These are phyloP conservation scores for Aphrophora alni DNA, from an alignment of 2,888 invertebrate genomes.

Conservation along the genomic window DNA sequence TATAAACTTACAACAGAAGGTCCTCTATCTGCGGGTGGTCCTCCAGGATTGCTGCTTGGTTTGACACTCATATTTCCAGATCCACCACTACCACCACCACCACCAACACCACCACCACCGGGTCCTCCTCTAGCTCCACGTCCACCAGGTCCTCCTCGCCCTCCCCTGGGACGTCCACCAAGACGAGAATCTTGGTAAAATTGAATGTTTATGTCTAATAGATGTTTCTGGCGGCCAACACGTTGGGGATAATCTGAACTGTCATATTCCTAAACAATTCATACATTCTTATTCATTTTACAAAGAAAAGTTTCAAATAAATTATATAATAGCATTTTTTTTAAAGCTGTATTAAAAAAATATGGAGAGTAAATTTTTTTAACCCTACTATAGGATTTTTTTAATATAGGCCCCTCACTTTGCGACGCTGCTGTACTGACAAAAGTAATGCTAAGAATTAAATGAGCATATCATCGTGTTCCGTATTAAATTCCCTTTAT, in stretches of 20 bases:
- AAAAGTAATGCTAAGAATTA: too few relatives aligned
- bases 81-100: slow-evolving; percentile 33
- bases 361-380: too few relatives aligned
- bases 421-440: too few relatives aligned
- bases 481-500: too few relatives aligned
- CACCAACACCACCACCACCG: slow-evolving; percentile 20
- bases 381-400: too few relatives aligned
- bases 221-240: slow-evolving; percentile 49
- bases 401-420: too few relatives aligned
- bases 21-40: background rate
- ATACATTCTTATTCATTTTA: too few relatives aligned
- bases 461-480: too few relatives aligned
- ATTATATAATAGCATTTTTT: too few relatives aligned
- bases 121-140: slow-evolving; percentile 43
- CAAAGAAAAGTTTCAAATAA: slow-evolving; percentile 17
- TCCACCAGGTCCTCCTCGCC: slow-evolving; percentile 43
- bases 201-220: slow-evolving; percentile 48
- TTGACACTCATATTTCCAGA: background rate
- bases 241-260: slow-evolving; percentile 47
- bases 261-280: slow-evolving; percentile 45
- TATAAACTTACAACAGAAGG: background rate
- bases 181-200: slow-evolving; percentile 46
- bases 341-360: too few relatives aligned
- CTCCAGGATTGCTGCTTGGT: background rate
- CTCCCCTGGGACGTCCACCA: slow-evolving; percentile 45